Conservation (phyloP, 2,888 invertebrate genomes). For the Caenorhabditis afra region DNA sequence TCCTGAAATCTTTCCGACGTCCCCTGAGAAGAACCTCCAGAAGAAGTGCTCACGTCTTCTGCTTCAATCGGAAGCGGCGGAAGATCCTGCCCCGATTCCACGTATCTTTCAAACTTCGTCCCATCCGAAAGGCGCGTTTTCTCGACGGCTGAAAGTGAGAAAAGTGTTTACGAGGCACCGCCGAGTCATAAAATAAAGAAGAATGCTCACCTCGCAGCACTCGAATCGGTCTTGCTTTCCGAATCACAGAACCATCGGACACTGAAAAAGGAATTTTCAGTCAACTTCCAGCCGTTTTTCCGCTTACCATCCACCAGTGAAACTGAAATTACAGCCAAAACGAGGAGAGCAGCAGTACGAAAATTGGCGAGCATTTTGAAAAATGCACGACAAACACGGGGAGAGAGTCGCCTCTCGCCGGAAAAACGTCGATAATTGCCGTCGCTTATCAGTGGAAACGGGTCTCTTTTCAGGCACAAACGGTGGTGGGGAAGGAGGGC, state of each 20-base stretch:
- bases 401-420: background rate
- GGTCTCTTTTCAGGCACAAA: no score
- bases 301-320: background rate
- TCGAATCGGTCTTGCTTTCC: conserved; percentile 13
- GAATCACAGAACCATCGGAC: background rate
- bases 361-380: conserved; percentile 23
- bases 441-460: background rate
- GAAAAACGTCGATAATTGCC: conserved; percentile 18
- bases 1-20: conserved; percentile 18
- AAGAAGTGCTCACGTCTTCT: background rate
- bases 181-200: background rate
- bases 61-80: conserved; percentile 44
- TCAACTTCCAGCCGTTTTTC: background rate
- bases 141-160: conserved; percentile 12
- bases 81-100: conserved; percentile 25
- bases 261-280: conserved; percentile 12
- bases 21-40: background rate
- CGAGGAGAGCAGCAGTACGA: conserved; percentile 15
- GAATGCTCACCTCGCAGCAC: conserved; percentile 4
- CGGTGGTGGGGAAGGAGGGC: no score
- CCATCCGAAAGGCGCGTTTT: conserved; percentile 35
- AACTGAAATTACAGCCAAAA: background rate
- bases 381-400: conserved; percentile 14
- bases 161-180: background rate
- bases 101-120: conserved; percentile 33